Conservation (phyloP, 2,113 vertebrate genomes). For the Podarcis raffonei region DNA sequence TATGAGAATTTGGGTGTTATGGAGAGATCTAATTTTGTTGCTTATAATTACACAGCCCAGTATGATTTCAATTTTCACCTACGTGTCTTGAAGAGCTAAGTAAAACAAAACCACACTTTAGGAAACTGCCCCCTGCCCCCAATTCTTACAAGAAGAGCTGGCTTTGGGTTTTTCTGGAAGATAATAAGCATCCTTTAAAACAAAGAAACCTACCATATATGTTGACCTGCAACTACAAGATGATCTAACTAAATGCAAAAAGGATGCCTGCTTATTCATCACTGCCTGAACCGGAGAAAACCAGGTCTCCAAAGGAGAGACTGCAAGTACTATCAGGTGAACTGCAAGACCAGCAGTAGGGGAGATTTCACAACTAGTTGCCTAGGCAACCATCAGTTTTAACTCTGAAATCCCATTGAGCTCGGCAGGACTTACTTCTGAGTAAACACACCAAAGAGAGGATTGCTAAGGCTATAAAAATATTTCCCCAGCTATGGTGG, state of each 20-base stretch:
- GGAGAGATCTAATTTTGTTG: not conserved
- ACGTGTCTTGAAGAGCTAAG: not conserved
- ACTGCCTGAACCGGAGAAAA: not conserved
- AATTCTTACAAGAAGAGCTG: not conserved
- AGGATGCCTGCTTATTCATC: not conserved
- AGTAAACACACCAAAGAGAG: not conserved
- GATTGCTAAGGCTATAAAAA: not conserved
- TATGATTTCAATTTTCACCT: not conserved
- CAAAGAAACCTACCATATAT: not conserved
- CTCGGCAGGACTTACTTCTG: not conserved
- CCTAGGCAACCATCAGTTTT: not conserved
- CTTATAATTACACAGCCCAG: not conserved
- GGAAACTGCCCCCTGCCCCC: not conserved
- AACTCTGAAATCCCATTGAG: not conserved
- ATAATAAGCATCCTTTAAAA: not conserved
- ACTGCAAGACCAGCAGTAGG: not conserved
- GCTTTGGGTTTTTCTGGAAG: not conserved
- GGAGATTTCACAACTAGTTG: not conserved
- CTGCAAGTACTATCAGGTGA: not conserved
- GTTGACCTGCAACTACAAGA: not conserved
- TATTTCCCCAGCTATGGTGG: not conserved
- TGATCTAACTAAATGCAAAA: not conserved
- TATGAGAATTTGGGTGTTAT: not conserved
- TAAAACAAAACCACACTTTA: not conserved
- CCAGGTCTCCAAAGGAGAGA: too few species aligned